Percentiles rank a stretch among this genome's conserved stretches.
phyloP scores from a whole-genome alignment of 2,888 invertebrate genomes.

The Phaedon cochleariae region DNA sequence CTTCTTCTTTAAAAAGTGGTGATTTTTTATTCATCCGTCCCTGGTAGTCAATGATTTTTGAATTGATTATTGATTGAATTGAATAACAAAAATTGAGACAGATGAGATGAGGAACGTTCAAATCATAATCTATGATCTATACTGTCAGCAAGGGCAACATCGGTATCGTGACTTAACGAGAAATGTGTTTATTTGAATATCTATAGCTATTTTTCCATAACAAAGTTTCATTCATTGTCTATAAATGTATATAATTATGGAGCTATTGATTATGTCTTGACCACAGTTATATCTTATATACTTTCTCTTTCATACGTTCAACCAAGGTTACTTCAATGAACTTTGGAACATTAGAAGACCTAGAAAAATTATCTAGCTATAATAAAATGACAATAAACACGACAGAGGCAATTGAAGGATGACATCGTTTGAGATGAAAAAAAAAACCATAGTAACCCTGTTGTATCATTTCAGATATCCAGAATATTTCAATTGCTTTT shows the following conservation, averaged over 20 bases:
- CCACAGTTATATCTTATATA: not conserved
- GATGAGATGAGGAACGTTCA: no score
- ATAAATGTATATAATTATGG: not conserved
- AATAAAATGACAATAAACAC: no score
- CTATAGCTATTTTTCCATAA: not conserved
- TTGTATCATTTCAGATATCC: slow-evolving; percentile 2
- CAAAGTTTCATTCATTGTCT: not conserved
- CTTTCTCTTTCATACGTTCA: slow-evolving; percentile 15
- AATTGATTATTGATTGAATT: no score
- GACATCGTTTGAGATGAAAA: no score
- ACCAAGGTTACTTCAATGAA: slow-evolving; percentile 8
- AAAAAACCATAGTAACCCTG: no score
- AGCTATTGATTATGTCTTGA: not conserved
- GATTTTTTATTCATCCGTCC: no score
- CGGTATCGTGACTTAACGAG: not conserved
- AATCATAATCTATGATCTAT: no score
- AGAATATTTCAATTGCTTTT: not conserved
- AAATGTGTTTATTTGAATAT: not conserved
- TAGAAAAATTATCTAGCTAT: not conserved
- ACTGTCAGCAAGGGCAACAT: no score
- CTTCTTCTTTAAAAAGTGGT: no score
- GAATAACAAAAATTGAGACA: no score
- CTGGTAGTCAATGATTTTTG: no score
- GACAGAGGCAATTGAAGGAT: no score
- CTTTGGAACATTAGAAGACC: slow-evolving; percentile 1